Evolutionary conservation across 2,113 vertebrate genomes (phyloP).

Genomic region (Odocoileus hemionus): DNA sequence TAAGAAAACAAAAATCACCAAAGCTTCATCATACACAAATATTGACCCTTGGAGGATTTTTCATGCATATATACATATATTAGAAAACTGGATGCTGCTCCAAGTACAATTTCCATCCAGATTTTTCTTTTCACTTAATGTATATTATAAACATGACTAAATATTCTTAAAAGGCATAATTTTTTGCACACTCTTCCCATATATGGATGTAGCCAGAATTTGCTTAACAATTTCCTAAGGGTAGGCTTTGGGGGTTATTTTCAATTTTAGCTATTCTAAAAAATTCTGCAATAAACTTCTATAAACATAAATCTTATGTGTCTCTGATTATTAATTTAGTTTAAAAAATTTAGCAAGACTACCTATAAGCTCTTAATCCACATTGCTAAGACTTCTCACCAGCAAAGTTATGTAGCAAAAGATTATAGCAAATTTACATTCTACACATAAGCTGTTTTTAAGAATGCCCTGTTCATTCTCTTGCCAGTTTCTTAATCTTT

Average conservation of each 20-base stretch:
- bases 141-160: neutral
- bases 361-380: slow-evolving; percentile 1
- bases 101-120: neutral
- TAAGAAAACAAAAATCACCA: slow-evolving; percentile 49
- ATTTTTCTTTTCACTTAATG: neutral
- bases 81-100: neutral
- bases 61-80: neutral
- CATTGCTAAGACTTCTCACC: neutral
- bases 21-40: slow-evolving; percentile 34
- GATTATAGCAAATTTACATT: neutral
- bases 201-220: neutral
- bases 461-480: neutral
- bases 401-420: neutral
- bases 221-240: neutral
- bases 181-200: neutral
- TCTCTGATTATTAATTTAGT: neutral
- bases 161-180: slow-evolving; percentile 14
- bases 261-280: neutral
- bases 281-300: neutral
- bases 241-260: neutral
- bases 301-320: neutral
- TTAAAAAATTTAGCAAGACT: neutral
- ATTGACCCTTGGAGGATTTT: neutral
- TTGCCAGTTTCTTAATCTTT: slow-evolving; percentile 16
- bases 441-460: neutral